These are phyloP conservation scores for Petrolisthes manimaculis DNA, from an alignment of 2,888 invertebrate species.

Conservation along the genomic window DNA sequence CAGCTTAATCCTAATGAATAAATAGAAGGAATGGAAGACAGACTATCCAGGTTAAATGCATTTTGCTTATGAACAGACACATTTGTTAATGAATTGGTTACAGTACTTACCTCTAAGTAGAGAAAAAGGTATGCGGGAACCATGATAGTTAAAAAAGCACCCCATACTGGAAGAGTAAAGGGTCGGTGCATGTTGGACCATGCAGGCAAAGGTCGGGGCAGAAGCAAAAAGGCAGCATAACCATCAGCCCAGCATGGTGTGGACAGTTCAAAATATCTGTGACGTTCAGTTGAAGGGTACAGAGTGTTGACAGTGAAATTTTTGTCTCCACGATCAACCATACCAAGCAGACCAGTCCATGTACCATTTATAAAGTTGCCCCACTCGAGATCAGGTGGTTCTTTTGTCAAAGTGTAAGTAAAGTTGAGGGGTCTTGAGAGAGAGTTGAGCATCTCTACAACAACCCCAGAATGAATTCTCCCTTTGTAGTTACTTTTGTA, in stretches of 20 bases:
- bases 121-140: too few relatives aligned
- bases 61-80: too few relatives aligned
- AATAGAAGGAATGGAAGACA: too few relatives aligned
- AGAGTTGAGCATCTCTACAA: slow-evolving; percentile 38
- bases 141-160: too few relatives aligned
- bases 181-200: slow-evolving; percentile 41
- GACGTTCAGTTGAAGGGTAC: slow-evolving; percentile 14
- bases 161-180: slow-evolving; percentile 31
- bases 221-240: slow-evolving; percentile 27
- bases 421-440: slow-evolving; percentile 21
- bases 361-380: slow-evolving; percentile 37
- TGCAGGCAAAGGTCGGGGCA: slow-evolving; percentile 20
- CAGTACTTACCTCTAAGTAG: too few relatives aligned
- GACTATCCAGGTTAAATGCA: too few relatives aligned
- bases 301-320: slow-evolving; percentile 46
- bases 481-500: not conserved
- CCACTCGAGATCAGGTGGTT: slow-evolving; percentile 31
- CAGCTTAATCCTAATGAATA: too few relatives aligned
- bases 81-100: too few relatives aligned
- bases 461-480: slow-evolving; percentile 26
- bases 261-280: slow-evolving; percentile 21
- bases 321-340: slow-evolving; percentile 27
- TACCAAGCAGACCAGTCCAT: slow-evolving; percentile 46
- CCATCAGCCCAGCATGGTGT: slow-evolving; percentile 42
- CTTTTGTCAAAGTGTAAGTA: slow-evolving; percentile 30